These are phyloP conservation scores for Hycleus cichorii DNA, from an alignment of 1,140 invertebrate genomes.

Conservation along the genomic window DNA sequence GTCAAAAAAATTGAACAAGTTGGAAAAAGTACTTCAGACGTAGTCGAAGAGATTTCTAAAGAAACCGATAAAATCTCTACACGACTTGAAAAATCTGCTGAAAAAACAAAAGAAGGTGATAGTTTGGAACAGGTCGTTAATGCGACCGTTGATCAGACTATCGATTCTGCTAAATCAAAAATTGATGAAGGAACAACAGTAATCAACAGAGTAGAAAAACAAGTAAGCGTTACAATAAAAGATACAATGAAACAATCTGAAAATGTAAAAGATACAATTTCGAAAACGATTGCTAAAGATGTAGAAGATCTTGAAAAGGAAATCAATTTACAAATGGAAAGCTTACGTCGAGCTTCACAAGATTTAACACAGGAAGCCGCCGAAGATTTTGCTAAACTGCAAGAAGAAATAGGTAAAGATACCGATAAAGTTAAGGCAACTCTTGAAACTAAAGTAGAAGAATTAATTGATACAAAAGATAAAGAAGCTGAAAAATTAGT, in stretches of 20 bases:
- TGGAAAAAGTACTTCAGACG: not conserved
- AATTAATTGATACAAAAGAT: too few species aligned
- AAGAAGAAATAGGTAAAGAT: not conserved
- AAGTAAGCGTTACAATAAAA: not conserved
- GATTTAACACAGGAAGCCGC: too few species aligned
- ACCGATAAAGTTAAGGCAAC: not conserved
- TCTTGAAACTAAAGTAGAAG: not conserved
- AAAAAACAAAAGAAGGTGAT: not conserved
- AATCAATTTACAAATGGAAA: too few species aligned
- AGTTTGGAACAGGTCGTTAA: not conserved
- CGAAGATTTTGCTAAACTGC: too few species aligned
- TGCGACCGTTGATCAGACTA: too few species aligned
- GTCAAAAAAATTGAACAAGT: conserved; percentile 1
- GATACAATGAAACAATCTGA: not conserved
- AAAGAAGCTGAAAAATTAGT: too few species aligned
- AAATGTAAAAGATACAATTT: not conserved
- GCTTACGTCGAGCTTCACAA: too few species aligned
- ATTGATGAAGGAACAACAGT: not conserved
- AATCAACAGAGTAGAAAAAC: not conserved
- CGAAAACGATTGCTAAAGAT: not conserved
- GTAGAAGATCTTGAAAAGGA: not conserved
- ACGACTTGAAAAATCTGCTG: conserved; percentile 3
- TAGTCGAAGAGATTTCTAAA: not conserved
- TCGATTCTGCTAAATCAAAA: not conserved
- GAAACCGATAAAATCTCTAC: not conserved